These are phyloP conservation scores for Leucopsar rothschildi DNA, from an alignment of 2,113 vertebrate species.

Conservation along the genomic window DNA sequence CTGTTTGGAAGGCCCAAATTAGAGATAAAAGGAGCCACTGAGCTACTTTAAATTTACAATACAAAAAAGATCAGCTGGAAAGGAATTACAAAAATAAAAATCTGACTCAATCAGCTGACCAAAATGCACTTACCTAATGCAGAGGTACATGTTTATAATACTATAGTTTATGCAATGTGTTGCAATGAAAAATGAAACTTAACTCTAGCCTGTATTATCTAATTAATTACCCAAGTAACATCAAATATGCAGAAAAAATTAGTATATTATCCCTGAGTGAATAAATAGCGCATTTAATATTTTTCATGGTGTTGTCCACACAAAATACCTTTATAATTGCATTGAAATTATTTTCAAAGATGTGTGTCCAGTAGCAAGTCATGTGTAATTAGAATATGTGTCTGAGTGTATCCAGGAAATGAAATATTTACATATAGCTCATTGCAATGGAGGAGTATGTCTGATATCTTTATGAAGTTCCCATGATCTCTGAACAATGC, in stretches of 20 bases:
- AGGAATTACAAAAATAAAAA: constrained; percentile 41
- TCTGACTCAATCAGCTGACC: constrained; percentile 61
- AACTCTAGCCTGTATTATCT: constrained; percentile 41
- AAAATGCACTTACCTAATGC: constrained; percentile 52
- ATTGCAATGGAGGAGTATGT: constrained; percentile 8
- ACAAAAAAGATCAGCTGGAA: constrained; percentile 53
- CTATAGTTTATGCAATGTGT: constrained; percentile 56
- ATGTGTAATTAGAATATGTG: constrained; percentile 67
- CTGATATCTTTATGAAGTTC: constrained; percentile 60
- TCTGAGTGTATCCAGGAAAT: constrained; percentile 58
- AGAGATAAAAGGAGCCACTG: constrained; percentile 2
- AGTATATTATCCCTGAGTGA: constrained; percentile 2
- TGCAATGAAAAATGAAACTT: constrained; percentile 54
- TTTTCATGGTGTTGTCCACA: constrained; percentile 46
- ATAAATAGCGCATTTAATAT: constrained; percentile 22
- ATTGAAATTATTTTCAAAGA: constrained; percentile 60
- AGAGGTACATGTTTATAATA: constrained; percentile 56
- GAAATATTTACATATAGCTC: constrained; percentile 71
- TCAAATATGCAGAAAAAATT: constrained; percentile 34
- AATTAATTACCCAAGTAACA: constrained; percentile 41
- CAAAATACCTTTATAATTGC: constrained; percentile 60
- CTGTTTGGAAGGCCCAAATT: constrained; percentile 49
- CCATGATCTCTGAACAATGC: constrained; percentile 54
- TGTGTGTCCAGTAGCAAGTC: constrained; percentile 69
- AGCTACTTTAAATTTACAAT: constrained; percentile 54